Percentiles rank a stretch among this genome's conserved stretches.
Evolutionary conservation across 1,140 invertebrate genomes (phyloP).

Genomic region (Drosophila fuyamai): DNA sequence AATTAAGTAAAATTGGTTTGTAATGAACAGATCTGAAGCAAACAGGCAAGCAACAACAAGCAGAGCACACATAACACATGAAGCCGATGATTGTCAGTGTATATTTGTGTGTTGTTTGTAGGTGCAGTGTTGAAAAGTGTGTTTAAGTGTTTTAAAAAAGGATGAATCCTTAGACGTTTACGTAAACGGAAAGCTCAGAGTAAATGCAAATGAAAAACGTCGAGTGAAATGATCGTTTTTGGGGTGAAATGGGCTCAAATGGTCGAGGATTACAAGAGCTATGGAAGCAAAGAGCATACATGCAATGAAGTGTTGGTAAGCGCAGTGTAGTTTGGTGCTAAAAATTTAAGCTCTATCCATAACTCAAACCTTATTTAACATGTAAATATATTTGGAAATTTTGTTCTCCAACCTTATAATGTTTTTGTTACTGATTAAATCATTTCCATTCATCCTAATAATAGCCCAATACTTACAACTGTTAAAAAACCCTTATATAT

Average conservation of each 20-base stretch:
- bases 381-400: background rate
- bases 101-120: conserved; percentile 4
- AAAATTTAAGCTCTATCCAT: background rate
- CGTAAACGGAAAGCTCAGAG: background rate
- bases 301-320: conserved; percentile 57
- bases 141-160: conserved; percentile 13
- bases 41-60: conserved; percentile 83
- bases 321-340: conserved; percentile 7
- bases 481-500: too few relatives aligned
- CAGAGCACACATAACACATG: conserved; percentile 71
- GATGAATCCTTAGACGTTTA: conserved; percentile 9
- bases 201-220: conserved; percentile 32
- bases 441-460: too few relatives aligned
- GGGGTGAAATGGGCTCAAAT: conserved; percentile 6
- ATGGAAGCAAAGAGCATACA: conserved; percentile 36
- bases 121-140: conserved; percentile 23
- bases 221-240: conserved; percentile 32
- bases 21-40: conserved; percentile 73
- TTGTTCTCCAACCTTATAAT: too few relatives aligned
- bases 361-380: background rate
- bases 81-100: conserved; percentile 29
- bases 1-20: conserved; percentile 25
- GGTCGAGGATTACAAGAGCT: background rate
- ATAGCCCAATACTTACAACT: too few relatives aligned
- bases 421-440: too few relatives aligned